Base-by-base conservation (phyloP, 2,888 invertebrate species). In the Copidosoma aretas region DNA sequence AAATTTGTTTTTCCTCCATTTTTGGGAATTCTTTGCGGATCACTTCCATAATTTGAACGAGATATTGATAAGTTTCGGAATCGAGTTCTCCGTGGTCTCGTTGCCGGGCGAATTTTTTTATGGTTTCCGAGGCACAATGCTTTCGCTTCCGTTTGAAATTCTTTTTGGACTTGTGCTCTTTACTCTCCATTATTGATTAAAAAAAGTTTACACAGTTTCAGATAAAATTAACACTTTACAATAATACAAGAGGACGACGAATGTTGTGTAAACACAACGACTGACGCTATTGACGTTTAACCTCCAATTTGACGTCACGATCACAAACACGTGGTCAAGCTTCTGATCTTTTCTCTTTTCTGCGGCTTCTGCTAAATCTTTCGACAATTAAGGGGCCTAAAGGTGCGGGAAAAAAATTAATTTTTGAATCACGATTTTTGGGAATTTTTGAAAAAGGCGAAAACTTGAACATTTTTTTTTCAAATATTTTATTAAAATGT, bases 1-100 rank as follows among this genome's bases (percentile, higher is more conserved):
- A 88, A 0, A 88, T 85, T 66, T 92, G 84, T 85, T 91, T 90
- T 70, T 93, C 92, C n/a, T 92, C 91, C 8, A 88, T 86, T 54
- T 87, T 87, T 19, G 89, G 87, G 73, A 92, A 89, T 64, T 88
- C 87, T 64, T 87, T 86, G 71, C 89, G 89, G 80, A 91, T 89
- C 0, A 88, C 85, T 78, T 93, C 92, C 77, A 93, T 84, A 71
- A 93, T 91, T 53, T 89, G 88, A 10, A 93, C 87, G 79, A 93
- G 92, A 81, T 93, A 94, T 75, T 89, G 89, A 76, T 91, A 93
- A 8, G 91, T 88, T 71, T 93, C 92, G 10, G 89, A 87, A 41
- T 91, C 89, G 61, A 94, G 87, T 76, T 90, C 87, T 0, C 88
- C 54, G 22, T 72, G 63, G 52, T 73, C 71, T 0, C 92, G 92